Percentiles rank a stretch among this genome's conserved stretches.
These are phyloP conservation scores for Phorcus lineatus DNA, from an alignment of 2,888 invertebrate genomes.

Conservation along the genomic window DNA sequence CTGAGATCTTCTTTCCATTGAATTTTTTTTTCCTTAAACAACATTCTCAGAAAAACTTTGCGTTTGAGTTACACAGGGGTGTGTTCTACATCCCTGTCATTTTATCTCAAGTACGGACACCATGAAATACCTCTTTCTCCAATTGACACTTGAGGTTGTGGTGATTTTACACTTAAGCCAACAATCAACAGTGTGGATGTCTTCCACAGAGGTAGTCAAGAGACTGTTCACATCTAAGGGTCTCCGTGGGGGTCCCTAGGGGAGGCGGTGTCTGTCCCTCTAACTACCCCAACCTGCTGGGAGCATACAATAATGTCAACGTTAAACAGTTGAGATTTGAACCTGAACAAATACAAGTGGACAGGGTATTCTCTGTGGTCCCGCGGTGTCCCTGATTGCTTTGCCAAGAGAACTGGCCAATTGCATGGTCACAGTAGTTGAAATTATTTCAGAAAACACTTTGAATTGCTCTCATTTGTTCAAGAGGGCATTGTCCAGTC, in stretches of 20 bases:
- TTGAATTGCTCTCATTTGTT: too few species aligned
- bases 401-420: not conserved
- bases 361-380: not conserved
- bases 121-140: not conserved
- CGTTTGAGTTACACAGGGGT: not conserved
- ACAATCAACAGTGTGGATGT: slow-evolving; percentile 17
- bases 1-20: too few species aligned
- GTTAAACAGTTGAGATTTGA: slow-evolving; percentile 15
- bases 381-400: not conserved
- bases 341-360: slow-evolving; percentile 12
- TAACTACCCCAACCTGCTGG: not conserved
- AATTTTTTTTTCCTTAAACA: too few species aligned
- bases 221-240: not conserved
- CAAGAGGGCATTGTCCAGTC: too few species aligned
- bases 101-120: not conserved
- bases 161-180: slow-evolving; percentile 12
- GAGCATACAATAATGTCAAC: not conserved
- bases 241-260: not conserved
- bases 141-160: not conserved
- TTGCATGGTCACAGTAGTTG: not conserved
- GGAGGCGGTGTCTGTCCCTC: too few species aligned
- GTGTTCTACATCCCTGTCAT: not conserved
- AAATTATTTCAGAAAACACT: not conserved
- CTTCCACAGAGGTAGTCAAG: not conserved
- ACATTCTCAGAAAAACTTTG: too few species aligned